Conservation (phyloP, 92 coral and sea anemone genomes). For the Scolanthus callimorphus region DNA sequence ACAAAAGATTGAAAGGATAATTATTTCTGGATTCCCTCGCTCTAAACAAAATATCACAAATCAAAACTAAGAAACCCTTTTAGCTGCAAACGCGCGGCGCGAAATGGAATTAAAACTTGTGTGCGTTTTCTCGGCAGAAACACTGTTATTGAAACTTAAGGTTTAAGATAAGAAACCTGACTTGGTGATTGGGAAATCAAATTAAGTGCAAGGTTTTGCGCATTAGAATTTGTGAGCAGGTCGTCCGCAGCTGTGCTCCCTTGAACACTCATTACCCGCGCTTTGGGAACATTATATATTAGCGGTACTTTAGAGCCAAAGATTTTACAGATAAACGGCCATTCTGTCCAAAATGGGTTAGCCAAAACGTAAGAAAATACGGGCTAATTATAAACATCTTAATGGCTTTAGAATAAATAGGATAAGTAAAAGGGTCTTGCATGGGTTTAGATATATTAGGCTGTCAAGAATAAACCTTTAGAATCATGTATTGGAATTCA, state of each 20-base stretch:
- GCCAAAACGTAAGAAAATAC: constrained; percentile 9
- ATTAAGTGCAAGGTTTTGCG: constrained; percentile 8
- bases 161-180: constrained; percentile 9
- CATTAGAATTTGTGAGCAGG: constrained; percentile 12
- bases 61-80: too few relatives aligned
- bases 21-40: too few relatives aligned
- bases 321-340: constrained; percentile 12
- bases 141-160: neutral
- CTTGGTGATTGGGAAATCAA: constrained; percentile 14
- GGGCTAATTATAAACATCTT: neutral
- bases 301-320: constrained; percentile 28
- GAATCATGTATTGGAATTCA: too few relatives aligned
- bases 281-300: constrained; percentile 21
- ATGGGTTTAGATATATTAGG: too few relatives aligned
- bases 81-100: too few relatives aligned
- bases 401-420: constrained; percentile 1
- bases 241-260: constrained; percentile 14
- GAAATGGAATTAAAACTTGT: too few relatives aligned
- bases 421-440: neutral
- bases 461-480: too few relatives aligned
- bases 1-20: constrained; percentile 25
- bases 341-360: neutral
- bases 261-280: constrained; percentile 1
- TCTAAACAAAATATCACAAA: too few relatives aligned
- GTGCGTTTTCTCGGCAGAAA: constrained; percentile 3